Evolutionary conservation across 1,140 invertebrate genomes (phyloP).

Genomic region (Ips typographus): DNA sequence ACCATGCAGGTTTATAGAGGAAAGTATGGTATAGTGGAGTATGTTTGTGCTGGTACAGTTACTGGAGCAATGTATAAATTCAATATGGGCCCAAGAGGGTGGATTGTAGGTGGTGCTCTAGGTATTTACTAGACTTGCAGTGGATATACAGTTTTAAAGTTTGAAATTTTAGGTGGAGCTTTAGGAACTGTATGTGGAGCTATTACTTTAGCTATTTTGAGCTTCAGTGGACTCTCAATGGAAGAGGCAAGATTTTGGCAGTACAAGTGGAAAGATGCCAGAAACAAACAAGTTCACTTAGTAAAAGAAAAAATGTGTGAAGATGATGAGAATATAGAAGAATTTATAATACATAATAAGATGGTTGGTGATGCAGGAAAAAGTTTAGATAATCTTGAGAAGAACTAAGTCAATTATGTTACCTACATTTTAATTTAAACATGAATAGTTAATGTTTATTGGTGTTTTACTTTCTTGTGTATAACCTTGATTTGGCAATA

Average conservation of each 20-base stretch:
- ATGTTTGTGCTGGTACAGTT: constrained; percentile 61
- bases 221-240: constrained; percentile 56
- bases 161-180: constrained; percentile 50
- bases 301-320: constrained; percentile 36
- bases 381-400: constrained; percentile 39
- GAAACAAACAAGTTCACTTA: constrained; percentile 47
- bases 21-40: constrained; percentile 66
- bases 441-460: too few species aligned
- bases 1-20: constrained; percentile 65
- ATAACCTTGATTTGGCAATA: too few species aligned
- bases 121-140: constrained; percentile 47
- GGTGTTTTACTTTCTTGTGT: too few species aligned
- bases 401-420: too few species aligned
- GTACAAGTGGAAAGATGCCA: constrained; percentile 52
- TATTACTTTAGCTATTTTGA: constrained; percentile 53
- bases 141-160: not conserved
- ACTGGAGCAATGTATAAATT: constrained; percentile 66
- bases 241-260: constrained; percentile 59
- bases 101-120: constrained; percentile 61
- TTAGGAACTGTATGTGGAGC: constrained; percentile 58
- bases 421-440: too few species aligned
- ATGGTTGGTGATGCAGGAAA: constrained; percentile 36
- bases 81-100: constrained; percentile 63
- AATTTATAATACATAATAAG: constrained; percentile 37
- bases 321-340: constrained; percentile 38